Evolutionary conservation across 2,113 vertebrate species (phyloP), one percentile per base, ranked within the genome.

Genomic region (Prionailurus viverrinus): DNA sequence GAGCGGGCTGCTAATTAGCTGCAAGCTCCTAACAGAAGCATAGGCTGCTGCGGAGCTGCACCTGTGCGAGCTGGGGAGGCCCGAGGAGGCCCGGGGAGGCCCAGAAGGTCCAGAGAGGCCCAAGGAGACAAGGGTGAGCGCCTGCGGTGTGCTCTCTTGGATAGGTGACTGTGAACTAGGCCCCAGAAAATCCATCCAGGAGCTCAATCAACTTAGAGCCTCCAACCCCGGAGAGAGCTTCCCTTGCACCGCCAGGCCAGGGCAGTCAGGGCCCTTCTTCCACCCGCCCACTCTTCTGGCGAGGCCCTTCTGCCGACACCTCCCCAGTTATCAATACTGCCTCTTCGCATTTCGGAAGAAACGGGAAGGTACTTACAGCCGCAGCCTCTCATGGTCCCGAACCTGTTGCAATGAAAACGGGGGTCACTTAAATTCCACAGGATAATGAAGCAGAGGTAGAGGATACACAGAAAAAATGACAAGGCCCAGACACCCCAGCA

Each of bases 351-450:
- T 98, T 97, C 80, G 94, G 31, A 87, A 98, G 71, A 97, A 98
- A 96, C 51, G 96, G 97, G 94, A 98, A 98, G 45, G 71, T 98
- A 99, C 99, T 99, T 98, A 99, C 99, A 86, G 90, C 63, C 48
- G 90, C 65, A 61, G 91, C 83, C 79, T 96, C 86, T 98, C 98
- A 98, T 97, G 87, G 81, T 98, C 97, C 89, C 13, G 94, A 98
- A 99, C 99, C 99, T 99, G 99, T 99, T 99, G 98, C 98, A 98
- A 98, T 95, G 98, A 97, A 99, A 98, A 98, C 39, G 88, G 97
- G 98, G 98, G 93, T 98, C 98, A 98, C 90, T 98, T 98, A 97
- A 98, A 97, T 98, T 98, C 95, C 97, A 97, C 83, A 95, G 88
- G 82, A 10, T 91, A 96, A 92, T 97, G 97, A 63, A 92, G 41